These are phyloP conservation scores for Empis livida DNA, from an alignment of 2,888 invertebrate species.

Conservation along the genomic window DNA sequence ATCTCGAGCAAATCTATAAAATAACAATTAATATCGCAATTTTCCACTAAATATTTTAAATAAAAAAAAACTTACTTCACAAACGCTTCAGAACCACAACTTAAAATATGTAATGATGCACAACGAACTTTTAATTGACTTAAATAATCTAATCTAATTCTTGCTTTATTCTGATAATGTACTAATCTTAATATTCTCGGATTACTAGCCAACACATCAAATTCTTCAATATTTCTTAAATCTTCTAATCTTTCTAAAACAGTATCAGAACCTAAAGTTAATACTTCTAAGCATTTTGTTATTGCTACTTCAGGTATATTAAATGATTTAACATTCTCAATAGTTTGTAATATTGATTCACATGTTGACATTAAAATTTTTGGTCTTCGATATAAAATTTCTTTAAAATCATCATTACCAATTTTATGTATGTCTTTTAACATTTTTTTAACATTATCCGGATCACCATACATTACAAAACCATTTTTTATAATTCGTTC, in stretches of 20 bases:
- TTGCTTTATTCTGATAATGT: conserved; percentile 37
- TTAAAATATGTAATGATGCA: conserved; percentile 38
- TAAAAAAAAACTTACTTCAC: conserved; percentile 24
- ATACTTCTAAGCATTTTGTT: conserved; percentile 40
- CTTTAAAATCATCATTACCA: conserved; percentile 42
- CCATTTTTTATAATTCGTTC: conserved; percentile 43
- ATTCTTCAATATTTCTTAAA: conserved; percentile 44
- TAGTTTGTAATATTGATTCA: conserved; percentile 41
- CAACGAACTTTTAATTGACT: conserved; percentile 38
- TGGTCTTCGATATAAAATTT: conserved; percentile 43
- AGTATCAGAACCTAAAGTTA: conserved; percentile 44
- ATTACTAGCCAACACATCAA: conserved; percentile 45
- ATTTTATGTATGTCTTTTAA: conserved; percentile 41
- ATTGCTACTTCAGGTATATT: conserved; percentile 43
- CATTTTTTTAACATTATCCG: conserved; percentile 43
- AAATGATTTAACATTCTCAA: conserved; percentile 43
- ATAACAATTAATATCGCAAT: not conserved
- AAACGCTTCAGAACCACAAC: conserved; percentile 30
- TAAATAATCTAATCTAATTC: conserved; percentile 39
- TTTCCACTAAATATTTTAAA: not conserved
- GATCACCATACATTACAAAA: conserved; percentile 46
- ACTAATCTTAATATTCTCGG: conserved; percentile 44
- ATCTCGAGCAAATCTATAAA: conserved; percentile 39
- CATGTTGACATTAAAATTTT: conserved; percentile 48
- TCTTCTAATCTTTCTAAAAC: conserved; percentile 44